phyloP scores from a whole-genome alignment of 2,113 vertebrate species.

The Ciconia stormi region DNA sequence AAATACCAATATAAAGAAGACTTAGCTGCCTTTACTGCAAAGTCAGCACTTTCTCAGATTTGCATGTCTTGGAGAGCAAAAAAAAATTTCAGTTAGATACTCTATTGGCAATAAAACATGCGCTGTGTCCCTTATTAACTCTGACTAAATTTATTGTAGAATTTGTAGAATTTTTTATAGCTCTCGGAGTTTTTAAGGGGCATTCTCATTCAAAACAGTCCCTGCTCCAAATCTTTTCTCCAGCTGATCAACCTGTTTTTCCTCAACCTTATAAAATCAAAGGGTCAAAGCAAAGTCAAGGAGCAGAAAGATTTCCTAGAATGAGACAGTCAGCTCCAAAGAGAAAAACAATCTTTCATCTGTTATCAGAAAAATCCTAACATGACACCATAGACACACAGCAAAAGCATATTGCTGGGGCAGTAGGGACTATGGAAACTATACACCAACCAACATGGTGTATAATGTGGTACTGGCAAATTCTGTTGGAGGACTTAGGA shows the following conservation, averaged over 20 bases:
- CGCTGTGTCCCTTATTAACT: neutral
- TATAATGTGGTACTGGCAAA: neutral
- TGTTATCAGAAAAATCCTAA: neutral
- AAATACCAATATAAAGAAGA: neutral
- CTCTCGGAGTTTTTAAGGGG: neutral
- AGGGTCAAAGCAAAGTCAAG: neutral
- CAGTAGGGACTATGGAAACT: neutral
- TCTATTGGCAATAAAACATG: neutral
- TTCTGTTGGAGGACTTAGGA: neutral
- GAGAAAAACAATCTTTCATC: neutral
- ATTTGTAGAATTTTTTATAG: neutral
- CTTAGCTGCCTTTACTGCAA: neutral
- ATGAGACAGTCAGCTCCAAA: neutral
- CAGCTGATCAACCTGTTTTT: neutral
- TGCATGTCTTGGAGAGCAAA: neutral
- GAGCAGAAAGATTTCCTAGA: neutral
- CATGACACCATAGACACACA: accelerated
- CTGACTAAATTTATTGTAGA: neutral
- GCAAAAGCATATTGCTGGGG: neutral
- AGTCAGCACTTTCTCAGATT: neutral
- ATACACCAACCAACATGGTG: neutral
- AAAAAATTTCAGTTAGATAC: neutral
- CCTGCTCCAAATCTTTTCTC: neutral
- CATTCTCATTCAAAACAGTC: neutral
- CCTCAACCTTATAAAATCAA: neutral